Percentiles rank a stretch among this genome's conserved stretches.
These are phyloP conservation scores for Sympetrum striolatum DNA, from an alignment of 2,888 invertebrate species.

Conservation along the genomic window DNA sequence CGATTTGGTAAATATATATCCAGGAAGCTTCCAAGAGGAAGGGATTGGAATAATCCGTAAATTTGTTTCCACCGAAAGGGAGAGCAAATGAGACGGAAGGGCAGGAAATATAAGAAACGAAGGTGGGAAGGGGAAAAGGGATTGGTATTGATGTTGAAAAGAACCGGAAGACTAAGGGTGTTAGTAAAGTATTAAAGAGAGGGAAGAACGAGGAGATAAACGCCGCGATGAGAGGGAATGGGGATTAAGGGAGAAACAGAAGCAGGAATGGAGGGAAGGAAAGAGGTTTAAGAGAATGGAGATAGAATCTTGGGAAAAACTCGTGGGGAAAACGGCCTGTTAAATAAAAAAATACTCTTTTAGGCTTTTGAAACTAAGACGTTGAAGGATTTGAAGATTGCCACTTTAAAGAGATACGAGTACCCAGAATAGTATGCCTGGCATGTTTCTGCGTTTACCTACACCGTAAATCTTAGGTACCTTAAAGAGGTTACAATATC, in stretches of 20 bases:
- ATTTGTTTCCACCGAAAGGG: neutral
- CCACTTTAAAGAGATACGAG: no score
- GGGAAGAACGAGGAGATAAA: neutral
- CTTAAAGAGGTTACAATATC: no score
- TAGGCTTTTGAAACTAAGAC: no score
- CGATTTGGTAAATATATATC: no score
- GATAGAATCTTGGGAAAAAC: neutral
- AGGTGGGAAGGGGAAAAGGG: no score
- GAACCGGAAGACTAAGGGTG: neutral
- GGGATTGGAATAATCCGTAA: neutral
- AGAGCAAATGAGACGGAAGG: neutral
- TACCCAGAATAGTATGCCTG: no score
- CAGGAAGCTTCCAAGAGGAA: neutral
- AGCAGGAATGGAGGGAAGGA: neutral
- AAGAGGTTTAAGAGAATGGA: neutral
- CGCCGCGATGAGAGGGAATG: neutral
- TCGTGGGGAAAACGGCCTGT: no score
- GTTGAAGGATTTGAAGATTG: no score
- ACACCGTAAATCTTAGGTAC: no score
- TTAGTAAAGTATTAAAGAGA: neutral
- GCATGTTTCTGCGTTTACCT: no score
- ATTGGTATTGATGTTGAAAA: neutral
- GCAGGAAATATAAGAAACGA: neutral
- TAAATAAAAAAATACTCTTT: no score
- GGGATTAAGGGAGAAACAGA: neutral